These are phyloP conservation scores for Aegotheles bennettii DNA, from an alignment of 2,113 vertebrate species.

Conservation along the genomic window DNA sequence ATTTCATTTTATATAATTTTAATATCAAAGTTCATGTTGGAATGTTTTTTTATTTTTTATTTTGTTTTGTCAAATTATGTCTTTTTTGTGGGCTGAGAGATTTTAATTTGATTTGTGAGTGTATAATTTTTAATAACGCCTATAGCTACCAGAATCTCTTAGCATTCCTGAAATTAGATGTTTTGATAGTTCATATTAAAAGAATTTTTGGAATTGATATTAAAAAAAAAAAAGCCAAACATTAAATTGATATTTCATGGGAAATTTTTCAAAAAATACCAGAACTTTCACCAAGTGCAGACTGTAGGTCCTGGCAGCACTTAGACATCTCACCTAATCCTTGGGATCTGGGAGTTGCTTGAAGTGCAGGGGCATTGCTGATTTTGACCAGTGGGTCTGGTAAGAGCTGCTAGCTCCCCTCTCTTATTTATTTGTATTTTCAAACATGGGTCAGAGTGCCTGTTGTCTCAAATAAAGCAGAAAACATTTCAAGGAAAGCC, in stretches of 20 bases:
- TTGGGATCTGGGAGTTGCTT: background rate
- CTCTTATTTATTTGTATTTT: background rate
- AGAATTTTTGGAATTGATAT: background rate
- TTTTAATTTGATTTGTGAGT: background rate
- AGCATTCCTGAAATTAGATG: background rate
- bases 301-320: background rate
- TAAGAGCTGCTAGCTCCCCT: background rate
- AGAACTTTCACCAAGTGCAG: background rate
- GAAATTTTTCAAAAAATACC: background rate
- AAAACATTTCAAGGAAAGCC: background rate
- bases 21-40: background rate
- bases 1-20: background rate
- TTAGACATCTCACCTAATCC: background rate
- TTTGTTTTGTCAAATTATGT: background rate
- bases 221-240: no score
- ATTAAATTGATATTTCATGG: background rate
- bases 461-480: constrained; percentile 4
- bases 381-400: background rate
- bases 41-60: background rate
- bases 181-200: background rate
- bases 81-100: background rate
- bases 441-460: background rate
- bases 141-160: background rate
- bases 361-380: background rate
- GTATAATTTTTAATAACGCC: background rate